Evolutionary conservation across 2,113 vertebrate genomes (phyloP).

Genomic region (Myodes glareolus): DNA sequence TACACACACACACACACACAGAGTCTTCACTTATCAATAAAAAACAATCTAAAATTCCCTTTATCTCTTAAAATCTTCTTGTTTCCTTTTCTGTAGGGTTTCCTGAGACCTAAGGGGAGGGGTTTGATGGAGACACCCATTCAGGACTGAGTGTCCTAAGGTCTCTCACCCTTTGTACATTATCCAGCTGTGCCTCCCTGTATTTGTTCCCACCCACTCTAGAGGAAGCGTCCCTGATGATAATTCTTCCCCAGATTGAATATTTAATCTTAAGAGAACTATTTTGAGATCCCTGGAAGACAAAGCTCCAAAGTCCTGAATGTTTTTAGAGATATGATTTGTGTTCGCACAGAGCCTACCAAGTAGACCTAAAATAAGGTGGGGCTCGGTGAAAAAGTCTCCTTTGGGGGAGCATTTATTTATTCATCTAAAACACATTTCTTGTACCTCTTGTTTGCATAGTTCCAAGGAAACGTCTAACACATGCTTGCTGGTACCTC

Average conservation of each 20-base stretch:
- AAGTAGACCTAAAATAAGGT: background rate
- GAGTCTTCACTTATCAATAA: background rate
- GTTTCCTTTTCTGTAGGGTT: too few species aligned
- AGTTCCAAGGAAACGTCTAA: background rate
- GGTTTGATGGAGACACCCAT: background rate
- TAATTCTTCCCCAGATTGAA: background rate
- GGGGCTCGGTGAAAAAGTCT: background rate
- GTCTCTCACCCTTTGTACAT: background rate
- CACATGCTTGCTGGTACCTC: background rate
- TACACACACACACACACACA: background rate
- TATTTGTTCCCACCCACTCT: background rate
- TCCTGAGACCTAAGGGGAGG: background rate
- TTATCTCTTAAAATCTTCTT: background rate
- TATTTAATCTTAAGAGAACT: slow-evolving; percentile 19
- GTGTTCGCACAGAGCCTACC: background rate
- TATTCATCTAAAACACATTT: background rate
- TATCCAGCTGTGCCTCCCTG: background rate
- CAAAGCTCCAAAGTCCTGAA: background rate
- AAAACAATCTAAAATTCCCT: background rate
- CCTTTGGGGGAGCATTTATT: background rate
- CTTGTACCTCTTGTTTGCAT: background rate
- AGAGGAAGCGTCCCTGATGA: background rate
- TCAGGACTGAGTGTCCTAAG: background rate
- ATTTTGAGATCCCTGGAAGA: background rate
- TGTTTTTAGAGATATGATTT: slow-evolving; percentile 14